Evolutionary conservation across 2,113 vertebrate genomes (phyloP).

Genomic region (Pogona vitticeps): DNA sequence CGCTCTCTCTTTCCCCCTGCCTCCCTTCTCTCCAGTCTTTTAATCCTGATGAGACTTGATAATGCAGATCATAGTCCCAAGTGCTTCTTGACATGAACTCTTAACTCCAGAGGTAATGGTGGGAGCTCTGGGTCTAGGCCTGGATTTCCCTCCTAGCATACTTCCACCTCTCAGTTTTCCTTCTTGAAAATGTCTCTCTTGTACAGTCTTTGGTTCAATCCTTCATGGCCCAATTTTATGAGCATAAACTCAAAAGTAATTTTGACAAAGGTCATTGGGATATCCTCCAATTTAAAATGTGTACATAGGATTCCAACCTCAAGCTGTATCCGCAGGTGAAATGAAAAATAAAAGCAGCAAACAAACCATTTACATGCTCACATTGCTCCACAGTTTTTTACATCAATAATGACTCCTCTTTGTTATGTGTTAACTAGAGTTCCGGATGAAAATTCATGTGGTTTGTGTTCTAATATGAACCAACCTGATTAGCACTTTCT

Average conservation of each 20-base stretch:
- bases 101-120: constrained; percentile 43
- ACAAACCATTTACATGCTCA: too few species aligned
- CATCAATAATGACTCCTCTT: too few species aligned
- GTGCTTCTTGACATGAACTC: constrained; percentile 61
- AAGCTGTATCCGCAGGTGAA: not conserved
- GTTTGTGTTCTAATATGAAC: too few species aligned
- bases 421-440: too few species aligned
- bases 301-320: not conserved
- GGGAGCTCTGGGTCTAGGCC: constrained; percentile 16
- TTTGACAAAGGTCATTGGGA: not conserved
- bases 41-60: constrained; percentile 63
- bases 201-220: not conserved
- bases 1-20: not conserved
- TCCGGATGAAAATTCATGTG: too few species aligned
- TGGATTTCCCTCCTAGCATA: not conserved
- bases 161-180: not conserved
- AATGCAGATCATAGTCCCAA: constrained; percentile 64
- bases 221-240: not conserved
- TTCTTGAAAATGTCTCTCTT: not conserved
- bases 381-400: too few species aligned
- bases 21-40: constrained; percentile 53
- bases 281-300: not conserved
- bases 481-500: too few species aligned
- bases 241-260: not conserved
- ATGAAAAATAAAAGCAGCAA: not conserved